Base-by-base conservation (phyloP, 2,797 vertebrate genomes). In the Megaceryle alcyon region DNA sequence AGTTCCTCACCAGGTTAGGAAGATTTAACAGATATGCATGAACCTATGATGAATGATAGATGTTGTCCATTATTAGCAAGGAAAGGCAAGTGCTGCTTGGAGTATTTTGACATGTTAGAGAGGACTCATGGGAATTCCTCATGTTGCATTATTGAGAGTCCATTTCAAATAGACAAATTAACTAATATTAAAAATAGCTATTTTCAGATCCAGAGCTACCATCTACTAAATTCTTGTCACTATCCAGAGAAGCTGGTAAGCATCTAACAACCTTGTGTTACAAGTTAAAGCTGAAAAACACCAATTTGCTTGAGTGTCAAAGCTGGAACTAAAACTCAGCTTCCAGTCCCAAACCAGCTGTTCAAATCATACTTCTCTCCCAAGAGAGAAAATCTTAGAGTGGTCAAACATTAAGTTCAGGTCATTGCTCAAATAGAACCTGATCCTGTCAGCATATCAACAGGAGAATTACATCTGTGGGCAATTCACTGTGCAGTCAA, bases 371-470 rank as follows among this genome's bases (percentile, higher is more conserved):
- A 28, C 41, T 77, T 89, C 7, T 65, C 17, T 60, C n/a, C 71
- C 72, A 86, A 76, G n/a, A 96, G 10, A 31, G 25, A 87, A 92
- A 51, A 53, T 56, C 59, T 79, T 70, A 51, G 41, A 89, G 65
- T 70, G 85, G 46, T 72, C 92, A 93, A 93, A 95, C 66, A 88
- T 60, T 82, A 86, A 92, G 89, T 90, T 94, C 60, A 87, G 56
- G 33, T 57, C 20, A 1, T 59, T 35, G 25, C 90, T 92, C 54
- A 94, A 96, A 96, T 0, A 91, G 85, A 82, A 73, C 28, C 39
- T 39, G n/a, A 79, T 77, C 29, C n/a, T 76, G 28, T 20, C 22
- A 73, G 28, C 26, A 9, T 43, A 65, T 44, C 57, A 65, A 63
- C 2, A 1, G 33, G 20, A 71, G 4, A 28, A n/a, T 48, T 69